A percentile compares a stretch with the other conserved stretches of the same genome.
These are phyloP conservation scores for Ephialtes manifestator DNA, from an alignment of 2,888 invertebrate genomes.

Conservation along the genomic window DNA sequence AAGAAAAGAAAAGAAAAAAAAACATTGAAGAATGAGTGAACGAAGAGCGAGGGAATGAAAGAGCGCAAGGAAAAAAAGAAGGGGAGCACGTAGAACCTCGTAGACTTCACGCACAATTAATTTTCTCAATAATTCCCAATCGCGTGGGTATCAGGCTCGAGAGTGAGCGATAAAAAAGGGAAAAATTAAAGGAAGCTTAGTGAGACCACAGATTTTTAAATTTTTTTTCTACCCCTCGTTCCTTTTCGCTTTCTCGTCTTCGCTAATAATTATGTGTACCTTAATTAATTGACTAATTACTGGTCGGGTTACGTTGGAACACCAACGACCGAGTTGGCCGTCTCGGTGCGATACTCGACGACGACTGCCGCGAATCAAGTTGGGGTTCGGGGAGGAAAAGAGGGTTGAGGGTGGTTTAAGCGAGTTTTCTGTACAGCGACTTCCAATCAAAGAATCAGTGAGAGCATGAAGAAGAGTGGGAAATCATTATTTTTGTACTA, in stretches of 20 bases:
- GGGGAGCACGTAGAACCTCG: conserved; percentile 64
- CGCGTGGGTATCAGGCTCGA: conserved; percentile 76
- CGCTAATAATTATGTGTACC: conserved; percentile 85
- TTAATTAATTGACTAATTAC: conserved; percentile 86
- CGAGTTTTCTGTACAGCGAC: conserved; percentile 58
- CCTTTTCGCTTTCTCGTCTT: conserved; percentile 74
- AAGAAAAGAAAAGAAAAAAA: conserved; percentile 31
- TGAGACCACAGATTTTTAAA: conserved; percentile 56
- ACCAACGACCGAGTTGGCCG: conserved; percentile 63
- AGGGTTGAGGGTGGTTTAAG: conserved; percentile 42
- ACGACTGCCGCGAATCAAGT: conserved; percentile 20
- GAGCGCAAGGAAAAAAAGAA: conserved; percentile 55
- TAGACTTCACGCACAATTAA: conserved; percentile 85
- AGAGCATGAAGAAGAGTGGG: conserved; percentile 52
- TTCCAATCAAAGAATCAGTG: conserved; percentile 70
- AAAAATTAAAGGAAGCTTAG: conserved; percentile 60
- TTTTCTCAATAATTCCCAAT: conserved; percentile 84
- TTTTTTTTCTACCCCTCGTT: conserved; percentile 25
- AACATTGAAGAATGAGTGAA: conserved; percentile 42
- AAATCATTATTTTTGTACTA: conserved; percentile 78
- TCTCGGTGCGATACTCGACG: conserved; percentile 57
- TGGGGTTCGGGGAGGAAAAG: neutral
- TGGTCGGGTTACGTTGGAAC: conserved; percentile 77
- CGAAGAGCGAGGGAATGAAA: conserved; percentile 42
- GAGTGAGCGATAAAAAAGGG: conserved; percentile 50